A percentile compares a stretch with the other conserved stretches of the same genome.
Conservation (phyloP, 1,140 invertebrate genomes). For the Drosophila kepulauana region DNA sequence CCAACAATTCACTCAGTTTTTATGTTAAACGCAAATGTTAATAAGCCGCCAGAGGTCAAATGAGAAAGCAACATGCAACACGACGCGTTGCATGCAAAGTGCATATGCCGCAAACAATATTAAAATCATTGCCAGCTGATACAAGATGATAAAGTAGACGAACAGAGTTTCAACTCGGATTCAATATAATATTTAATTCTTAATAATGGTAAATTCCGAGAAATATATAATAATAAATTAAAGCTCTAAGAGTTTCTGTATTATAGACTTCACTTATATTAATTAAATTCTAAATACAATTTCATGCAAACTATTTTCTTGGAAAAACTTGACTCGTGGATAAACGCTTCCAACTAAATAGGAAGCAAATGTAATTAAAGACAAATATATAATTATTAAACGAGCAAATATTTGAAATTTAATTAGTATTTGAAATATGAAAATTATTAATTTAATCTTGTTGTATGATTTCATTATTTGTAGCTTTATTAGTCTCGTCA, state of each 20-base stretch:
- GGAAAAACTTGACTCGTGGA: too few species aligned
- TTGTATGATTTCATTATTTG: background rate
- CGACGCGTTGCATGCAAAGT: conserved; percentile 3
- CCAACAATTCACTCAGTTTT: conserved; percentile 52
- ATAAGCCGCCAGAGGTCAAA: conserved; percentile 52
- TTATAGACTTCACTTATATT: too few species aligned
- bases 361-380: too few species aligned
- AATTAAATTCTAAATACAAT: too few species aligned
- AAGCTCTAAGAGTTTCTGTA: too few species aligned
- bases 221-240: too few species aligned
- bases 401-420: background rate
- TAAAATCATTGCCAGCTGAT: background rate
- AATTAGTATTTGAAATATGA: background rate
- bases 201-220: too few species aligned
- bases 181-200: too few species aligned
- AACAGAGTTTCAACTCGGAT: too few species aligned
- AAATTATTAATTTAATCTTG: conserved; percentile 6
- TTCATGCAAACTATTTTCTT: too few species aligned
- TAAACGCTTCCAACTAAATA: too few species aligned
- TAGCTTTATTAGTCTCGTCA: background rate
- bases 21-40: conserved; percentile 61
- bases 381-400: conserved; percentile 4
- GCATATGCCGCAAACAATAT: conserved; percentile 3
- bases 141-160: background rate
- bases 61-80: conserved; percentile 3